These are phyloP conservation scores for Aphis craccivora DNA, from an alignment of 1,140 invertebrate genomes.

Conservation along the genomic window DNA sequence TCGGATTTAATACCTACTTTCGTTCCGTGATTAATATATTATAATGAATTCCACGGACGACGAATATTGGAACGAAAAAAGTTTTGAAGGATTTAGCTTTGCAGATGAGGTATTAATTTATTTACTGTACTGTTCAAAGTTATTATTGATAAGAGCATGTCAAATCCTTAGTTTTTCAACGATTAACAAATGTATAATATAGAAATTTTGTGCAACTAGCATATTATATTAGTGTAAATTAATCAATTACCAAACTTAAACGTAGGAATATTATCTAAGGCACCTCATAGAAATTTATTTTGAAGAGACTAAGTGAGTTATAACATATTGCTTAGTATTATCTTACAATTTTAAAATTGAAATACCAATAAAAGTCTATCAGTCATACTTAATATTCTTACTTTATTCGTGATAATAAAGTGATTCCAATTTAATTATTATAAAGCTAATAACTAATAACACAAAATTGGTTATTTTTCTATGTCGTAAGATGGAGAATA, in stretches of 20 bases:
- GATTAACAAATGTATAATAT: background rate
- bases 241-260: background rate
- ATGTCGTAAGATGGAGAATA: background rate
- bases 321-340: background rate
- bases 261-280: background rate
- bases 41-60: constrained; percentile 59
- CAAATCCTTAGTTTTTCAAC: background rate
- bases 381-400: background rate
- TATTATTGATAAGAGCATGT: background rate
- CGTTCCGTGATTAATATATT: background rate
- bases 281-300: background rate
- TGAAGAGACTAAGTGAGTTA: background rate
- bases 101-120: constrained; percentile 58
- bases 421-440: background rate
- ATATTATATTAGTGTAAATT: background rate
- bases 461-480: background rate
- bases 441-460: background rate
- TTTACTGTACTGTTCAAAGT: background rate
- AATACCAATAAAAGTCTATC: background rate
- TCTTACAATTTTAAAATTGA: background rate
- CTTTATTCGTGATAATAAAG: background rate
- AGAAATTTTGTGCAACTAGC: background rate
- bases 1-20: background rate
- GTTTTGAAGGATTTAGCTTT: constrained; percentile 59
- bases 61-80: constrained; percentile 60